Conservation (phyloP, 2,888 invertebrate species). For the Acanthosepion pharaonis region DNA sequence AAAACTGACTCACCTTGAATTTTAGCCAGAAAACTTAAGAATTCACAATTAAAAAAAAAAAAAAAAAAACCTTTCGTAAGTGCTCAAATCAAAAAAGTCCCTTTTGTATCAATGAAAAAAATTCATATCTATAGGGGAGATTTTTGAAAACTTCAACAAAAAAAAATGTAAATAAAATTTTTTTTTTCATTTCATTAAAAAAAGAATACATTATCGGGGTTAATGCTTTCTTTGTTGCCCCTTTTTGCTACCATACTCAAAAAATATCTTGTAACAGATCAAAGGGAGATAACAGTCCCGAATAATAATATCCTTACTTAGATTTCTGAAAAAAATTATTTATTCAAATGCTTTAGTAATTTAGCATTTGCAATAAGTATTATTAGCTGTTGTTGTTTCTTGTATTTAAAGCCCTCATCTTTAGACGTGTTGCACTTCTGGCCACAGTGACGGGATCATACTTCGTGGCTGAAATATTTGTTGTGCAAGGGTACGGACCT, state of each 20-base stretch:
- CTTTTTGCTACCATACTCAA: not conserved
- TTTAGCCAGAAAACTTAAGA: not conserved
- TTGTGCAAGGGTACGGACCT: slow-evolving; percentile 24
- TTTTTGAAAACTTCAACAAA: not conserved
- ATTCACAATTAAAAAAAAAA: not conserved
- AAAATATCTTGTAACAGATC: not conserved
- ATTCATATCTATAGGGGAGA: not conserved
- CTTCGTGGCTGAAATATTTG: slow-evolving; percentile 45
- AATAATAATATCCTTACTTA: not conserved
- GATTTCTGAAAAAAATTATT: not conserved
- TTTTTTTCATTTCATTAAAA: not conserved
- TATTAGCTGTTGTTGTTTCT: not conserved
- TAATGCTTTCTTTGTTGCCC: not conserved
- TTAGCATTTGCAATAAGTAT: not conserved
- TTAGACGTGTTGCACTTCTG: not conserved
- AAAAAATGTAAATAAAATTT: too few relatives aligned
- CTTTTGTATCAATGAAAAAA: not conserved
- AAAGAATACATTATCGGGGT: not conserved
- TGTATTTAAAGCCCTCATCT: not conserved
- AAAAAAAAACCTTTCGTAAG: not conserved
- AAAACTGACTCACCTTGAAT: not conserved
- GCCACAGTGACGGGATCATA: not conserved
- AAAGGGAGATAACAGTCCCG: not conserved
- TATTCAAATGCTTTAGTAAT: not conserved
- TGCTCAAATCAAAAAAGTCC: not conserved